Percentiles rank a stretch among this genome's conserved stretches.
Evolutionary conservation across 2,797 vertebrate species (phyloP).

Genomic region (Neomorphus geoffroyi): DNA sequence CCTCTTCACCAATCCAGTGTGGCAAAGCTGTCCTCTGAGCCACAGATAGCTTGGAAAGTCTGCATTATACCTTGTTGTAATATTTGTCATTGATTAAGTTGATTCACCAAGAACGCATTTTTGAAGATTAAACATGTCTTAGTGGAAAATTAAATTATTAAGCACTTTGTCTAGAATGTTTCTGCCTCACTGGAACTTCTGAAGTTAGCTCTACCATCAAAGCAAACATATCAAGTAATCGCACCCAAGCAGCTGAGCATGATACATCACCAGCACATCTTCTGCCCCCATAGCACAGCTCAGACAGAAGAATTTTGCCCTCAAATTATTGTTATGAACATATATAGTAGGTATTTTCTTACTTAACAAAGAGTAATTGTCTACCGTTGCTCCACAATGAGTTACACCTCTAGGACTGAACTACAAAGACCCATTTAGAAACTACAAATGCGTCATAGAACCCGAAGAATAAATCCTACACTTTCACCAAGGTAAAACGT

Average conservation of each 20-base stretch:
- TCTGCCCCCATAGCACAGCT: background rate
- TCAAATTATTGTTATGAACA: slow-evolving; percentile 7
- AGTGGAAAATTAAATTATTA: slow-evolving; percentile 1
- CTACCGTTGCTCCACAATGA: background rate
- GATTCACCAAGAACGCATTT: background rate
- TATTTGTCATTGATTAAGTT: background rate
- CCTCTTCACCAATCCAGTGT: background rate
- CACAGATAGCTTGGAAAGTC: background rate
- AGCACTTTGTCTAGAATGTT: background rate
- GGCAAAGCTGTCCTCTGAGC: background rate
- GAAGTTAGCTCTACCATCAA: slow-evolving; percentile 44
- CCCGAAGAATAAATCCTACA: background rate
- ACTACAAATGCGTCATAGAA: background rate
- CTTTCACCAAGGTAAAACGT: background rate
- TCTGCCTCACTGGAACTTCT: background rate
- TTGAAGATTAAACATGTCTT: background rate
- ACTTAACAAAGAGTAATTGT: background rate
- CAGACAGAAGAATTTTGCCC: slow-evolving; percentile 36
- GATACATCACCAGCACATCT: background rate
- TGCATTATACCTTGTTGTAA: fast-evolving
- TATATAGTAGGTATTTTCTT: background rate
- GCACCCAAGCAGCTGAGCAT: background rate
- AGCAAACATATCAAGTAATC: background rate
- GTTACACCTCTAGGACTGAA: background rate
- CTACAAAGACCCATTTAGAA: slow-evolving; percentile 16